phyloP scores from a whole-genome alignment of 1,140 invertebrate genomes.

The Charaxes varanes region DNA sequence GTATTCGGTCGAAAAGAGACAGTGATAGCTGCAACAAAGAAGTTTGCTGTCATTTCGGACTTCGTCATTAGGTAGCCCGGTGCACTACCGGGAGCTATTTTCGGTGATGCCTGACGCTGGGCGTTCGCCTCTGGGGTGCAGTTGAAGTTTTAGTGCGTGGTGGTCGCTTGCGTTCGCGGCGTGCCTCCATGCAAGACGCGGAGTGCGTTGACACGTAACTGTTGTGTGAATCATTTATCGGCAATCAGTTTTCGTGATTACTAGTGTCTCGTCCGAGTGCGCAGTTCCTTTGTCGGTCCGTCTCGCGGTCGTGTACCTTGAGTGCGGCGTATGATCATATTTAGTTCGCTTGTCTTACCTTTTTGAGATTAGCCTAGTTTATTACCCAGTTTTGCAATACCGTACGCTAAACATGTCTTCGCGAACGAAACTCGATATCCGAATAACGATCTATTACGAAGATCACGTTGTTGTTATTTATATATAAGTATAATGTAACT shows the following conservation, averaged over 20 bases:
- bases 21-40: slow-evolving; percentile 11
- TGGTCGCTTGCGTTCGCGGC: slow-evolving; percentile 46
- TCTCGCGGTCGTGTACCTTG: slow-evolving; percentile 61
- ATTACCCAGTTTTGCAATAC: slow-evolving; percentile 57
- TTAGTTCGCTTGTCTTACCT: slow-evolving; percentile 54
- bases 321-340: slow-evolving; percentile 52
- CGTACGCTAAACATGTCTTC: slow-evolving; percentile 66
- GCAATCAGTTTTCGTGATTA: slow-evolving; percentile 43
- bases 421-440: slow-evolving; percentile 70
- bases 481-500: slow-evolving; percentile 34
- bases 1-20: background rate
- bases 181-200: slow-evolving; percentile 44
- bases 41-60: slow-evolving; percentile 26
- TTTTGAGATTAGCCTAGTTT: slow-evolving; percentile 58
- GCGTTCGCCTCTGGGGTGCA: slow-evolving; percentile 55
- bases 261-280: slow-evolving; percentile 60
- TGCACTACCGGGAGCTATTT: slow-evolving; percentile 70
- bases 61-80: slow-evolving; percentile 53
- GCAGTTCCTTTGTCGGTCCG: slow-evolving; percentile 37
- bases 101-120: slow-evolving; percentile 41
- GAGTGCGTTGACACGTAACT: slow-evolving; percentile 71
- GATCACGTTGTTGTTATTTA: slow-evolving; percentile 67
- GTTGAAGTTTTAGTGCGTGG: slow-evolving; percentile 50
- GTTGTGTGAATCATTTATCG: slow-evolving; percentile 64
- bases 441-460: slow-evolving; percentile 76